A percentile compares a stretch with the other conserved stretches of the same genome.
Conservation (phyloP, 1,140 invertebrate species). For the Plodia interpunctella region DNA sequence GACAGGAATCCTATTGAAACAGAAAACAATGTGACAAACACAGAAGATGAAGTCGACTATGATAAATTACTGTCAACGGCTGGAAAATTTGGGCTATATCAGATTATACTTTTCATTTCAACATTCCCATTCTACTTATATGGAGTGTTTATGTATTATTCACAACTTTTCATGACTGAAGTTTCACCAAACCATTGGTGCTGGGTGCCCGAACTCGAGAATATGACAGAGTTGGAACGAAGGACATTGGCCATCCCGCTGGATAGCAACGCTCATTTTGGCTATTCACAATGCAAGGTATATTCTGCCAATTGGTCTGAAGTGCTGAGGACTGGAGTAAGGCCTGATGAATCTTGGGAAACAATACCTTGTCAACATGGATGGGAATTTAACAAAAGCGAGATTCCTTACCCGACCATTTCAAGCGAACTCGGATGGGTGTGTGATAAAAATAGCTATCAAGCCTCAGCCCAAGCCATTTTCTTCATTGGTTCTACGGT, state of each 20-base stretch:
- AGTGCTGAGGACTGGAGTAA: slow-evolving; percentile 31
- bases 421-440: slow-evolving; percentile 80
- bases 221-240: slow-evolving; percentile 54
- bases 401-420: slow-evolving; percentile 67
- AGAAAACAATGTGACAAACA: background rate
- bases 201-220: slow-evolving; percentile 73
- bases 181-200: slow-evolving; percentile 80
- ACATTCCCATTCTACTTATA: slow-evolving; percentile 73
- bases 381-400: slow-evolving; percentile 78
- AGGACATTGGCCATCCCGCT: slow-evolving; percentile 46
- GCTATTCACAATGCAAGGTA: slow-evolving; percentile 49
- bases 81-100: slow-evolving; percentile 82
- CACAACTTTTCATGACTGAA: slow-evolving; percentile 82
- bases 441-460: slow-evolving; percentile 79
- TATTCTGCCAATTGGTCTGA: slow-evolving; percentile 57
- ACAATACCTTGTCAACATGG: slow-evolving; percentile 74
- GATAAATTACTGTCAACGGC: slow-evolving; percentile 80
- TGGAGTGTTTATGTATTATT: slow-evolving; percentile 81
- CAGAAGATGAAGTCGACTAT: slow-evolving; percentile 54
- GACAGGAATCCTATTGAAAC: background rate
- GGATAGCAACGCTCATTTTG: slow-evolving; percentile 40
- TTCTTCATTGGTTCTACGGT: slow-evolving; percentile 83
- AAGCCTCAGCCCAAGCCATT: slow-evolving; percentile 81
- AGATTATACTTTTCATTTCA: slow-evolving; percentile 80
- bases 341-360: slow-evolving; percentile 38